phyloP scores from a whole-genome alignment of 2,888 invertebrate species.

The Sepiola atlantica region DNA sequence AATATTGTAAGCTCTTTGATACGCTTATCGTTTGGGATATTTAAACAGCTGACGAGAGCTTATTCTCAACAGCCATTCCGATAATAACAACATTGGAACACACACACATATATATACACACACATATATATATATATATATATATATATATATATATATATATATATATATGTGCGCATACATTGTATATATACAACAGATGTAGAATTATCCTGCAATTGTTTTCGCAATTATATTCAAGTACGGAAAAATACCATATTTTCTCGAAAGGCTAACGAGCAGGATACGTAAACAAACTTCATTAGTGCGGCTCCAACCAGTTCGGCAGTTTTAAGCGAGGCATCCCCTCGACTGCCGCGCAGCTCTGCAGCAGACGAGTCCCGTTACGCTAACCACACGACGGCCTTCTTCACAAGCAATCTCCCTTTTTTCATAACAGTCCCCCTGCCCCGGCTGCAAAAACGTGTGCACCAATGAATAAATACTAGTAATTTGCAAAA shows the following conservation, averaged over 20 bases:
- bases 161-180: no score
- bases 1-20: no score
- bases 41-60: no score
- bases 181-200: neutral
- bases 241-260: neutral
- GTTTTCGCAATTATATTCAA: neutral
- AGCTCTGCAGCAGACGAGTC: neutral
- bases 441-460: neutral
- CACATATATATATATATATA: no score
- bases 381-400: neutral
- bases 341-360: neutral
- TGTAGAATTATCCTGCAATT: neutral
- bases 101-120: no score
- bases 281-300: neutral
- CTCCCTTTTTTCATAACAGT: neutral
- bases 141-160: no score
- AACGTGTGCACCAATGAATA: neutral
- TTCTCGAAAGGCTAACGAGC: neutral
- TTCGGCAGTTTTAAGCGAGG: neutral
- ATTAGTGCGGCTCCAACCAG: neutral
- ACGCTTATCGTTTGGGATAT: no score
- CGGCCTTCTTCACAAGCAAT: neutral
- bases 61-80: no score
- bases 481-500: neutral
- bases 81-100: no score